Evolutionary conservation across 2,888 invertebrate species (phyloP).

Genomic region (Limnephilus lunatus): DNA sequence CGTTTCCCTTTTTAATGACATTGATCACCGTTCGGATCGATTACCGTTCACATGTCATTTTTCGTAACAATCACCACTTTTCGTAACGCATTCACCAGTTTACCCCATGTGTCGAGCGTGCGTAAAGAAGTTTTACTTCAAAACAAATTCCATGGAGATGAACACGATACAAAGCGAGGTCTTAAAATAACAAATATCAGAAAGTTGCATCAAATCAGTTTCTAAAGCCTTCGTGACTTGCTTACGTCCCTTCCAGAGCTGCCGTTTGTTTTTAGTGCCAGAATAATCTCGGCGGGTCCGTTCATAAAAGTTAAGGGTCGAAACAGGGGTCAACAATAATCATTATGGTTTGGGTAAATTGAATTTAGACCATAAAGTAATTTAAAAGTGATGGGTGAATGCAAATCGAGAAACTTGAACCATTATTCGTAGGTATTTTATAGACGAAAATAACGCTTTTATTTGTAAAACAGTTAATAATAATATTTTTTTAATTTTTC

Average conservation of each 20-base stretch:
- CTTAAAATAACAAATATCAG: conserved; percentile 14
- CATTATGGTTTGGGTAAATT: not conserved
- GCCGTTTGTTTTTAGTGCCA: conserved; percentile 32
- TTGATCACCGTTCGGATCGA: too few species aligned
- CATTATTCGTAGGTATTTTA: too few species aligned
- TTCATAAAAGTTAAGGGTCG: conserved; percentile 36
- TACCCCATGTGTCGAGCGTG: too few species aligned
- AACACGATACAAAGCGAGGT: not conserved
- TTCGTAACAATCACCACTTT: too few species aligned
- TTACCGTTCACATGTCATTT: too few species aligned
- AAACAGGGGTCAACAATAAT: conserved; percentile 8
- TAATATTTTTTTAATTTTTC: too few species aligned
- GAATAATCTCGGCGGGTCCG: conserved; percentile 40
- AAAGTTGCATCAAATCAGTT: conserved; percentile 42
- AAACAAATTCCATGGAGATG: not conserved
- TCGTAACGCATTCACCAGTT: too few species aligned
- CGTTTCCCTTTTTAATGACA: too few species aligned
- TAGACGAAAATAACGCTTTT: too few species aligned
- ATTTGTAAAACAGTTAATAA: too few species aligned
- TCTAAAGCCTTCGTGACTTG: conserved; percentile 42
- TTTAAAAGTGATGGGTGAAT: not conserved
- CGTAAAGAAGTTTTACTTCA: too few species aligned
- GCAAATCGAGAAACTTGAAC: not conserved
- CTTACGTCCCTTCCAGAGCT: conserved; percentile 9
- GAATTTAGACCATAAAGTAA: not conserved